A percentile compares a stretch with the other conserved stretches of the same genome.
These are phyloP conservation scores for Microcebus lehilahytsara DNA, from an alignment of 2,113 vertebrate species.

Conservation along the genomic window DNA sequence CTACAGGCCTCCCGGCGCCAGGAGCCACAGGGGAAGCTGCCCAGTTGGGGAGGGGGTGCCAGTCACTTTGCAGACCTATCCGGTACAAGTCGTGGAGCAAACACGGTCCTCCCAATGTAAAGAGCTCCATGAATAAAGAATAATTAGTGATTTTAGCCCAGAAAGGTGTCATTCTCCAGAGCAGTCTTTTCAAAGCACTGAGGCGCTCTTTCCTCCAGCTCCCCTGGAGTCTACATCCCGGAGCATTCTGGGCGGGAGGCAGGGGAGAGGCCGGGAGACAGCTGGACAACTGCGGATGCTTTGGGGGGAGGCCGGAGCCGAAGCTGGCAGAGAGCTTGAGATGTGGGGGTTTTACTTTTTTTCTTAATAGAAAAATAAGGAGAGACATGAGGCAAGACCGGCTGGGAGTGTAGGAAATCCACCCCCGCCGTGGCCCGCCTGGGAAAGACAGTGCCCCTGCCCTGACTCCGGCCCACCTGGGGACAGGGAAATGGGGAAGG, in stretches of 20 bases:
- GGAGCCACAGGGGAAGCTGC: background rate
- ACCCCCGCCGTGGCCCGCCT: no score
- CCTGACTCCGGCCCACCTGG: background rate
- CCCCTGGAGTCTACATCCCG: background rate
- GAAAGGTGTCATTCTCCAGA: background rate
- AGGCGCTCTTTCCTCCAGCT: background rate
- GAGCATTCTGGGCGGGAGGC: background rate
- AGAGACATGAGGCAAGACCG: background rate
- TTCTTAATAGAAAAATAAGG: background rate
- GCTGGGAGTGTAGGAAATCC: background rate
- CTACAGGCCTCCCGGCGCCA: background rate
- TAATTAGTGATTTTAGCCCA: background rate
- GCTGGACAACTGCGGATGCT: background rate
- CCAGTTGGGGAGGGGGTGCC: accelerated
- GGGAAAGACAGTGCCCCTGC: background rate
- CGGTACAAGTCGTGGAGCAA: background rate
- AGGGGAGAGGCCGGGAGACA: background rate
- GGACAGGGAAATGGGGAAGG: background rate
- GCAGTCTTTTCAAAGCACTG: background rate
- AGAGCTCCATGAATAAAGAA: background rate
- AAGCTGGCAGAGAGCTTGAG: background rate
- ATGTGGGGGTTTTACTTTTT: background rate
- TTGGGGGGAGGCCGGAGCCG: background rate
- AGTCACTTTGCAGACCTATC: background rate
- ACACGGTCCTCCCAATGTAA: background rate